Evolutionary conservation across 1,140 invertebrate genomes (phyloP), one percentile per base, ranked within the genome.

Genomic region (Calephelis nemesis): DNA sequence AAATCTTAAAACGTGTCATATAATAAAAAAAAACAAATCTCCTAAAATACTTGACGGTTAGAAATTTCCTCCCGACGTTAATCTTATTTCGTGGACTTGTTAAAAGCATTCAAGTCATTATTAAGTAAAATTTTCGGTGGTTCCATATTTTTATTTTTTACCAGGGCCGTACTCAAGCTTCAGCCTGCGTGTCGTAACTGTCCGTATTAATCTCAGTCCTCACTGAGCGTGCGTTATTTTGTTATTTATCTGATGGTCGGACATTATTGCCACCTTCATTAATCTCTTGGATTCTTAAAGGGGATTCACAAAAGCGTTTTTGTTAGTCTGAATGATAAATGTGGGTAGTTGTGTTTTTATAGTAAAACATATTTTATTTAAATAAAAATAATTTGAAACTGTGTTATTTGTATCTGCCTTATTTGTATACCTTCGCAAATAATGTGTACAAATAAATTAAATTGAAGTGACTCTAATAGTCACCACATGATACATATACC

Each of bases 181-280:
- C 47, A 42, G 58, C 42, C 47, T 47, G 48, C 67, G 68, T 69
- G 42, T 63, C 70, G 69, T 79, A 79, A 84, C 82, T 73, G 77
- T 80, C 69, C 80, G 81, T 84, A 85, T 84, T 87, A 87, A 85
- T 85, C 81, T 77, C 58, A 79, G 77, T 85, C 80, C 75, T 83
- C 83, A 83, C 74, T 68, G 67, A 72, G 72, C 75, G 80, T 83
- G 74, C 77, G 81, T 85, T 87, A 83, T 87, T 83, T 84, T 78
- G 82, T 87, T 85, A 87, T 87, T 87, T 87, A 87, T 87, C 85
- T 77, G 82, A 78, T 82, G 85, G 85, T 79, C 77, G 74, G 78
- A 50, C 80, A 79, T 84, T 87, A 87, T 85, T 87, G 83, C 85
- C 81, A 82, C 83, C 76, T 85, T 79, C 82, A 87, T 87, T 87